phyloP scores from a whole-genome alignment of 2,113 vertebrate genomes.

The Loxodonta africana region DNA sequence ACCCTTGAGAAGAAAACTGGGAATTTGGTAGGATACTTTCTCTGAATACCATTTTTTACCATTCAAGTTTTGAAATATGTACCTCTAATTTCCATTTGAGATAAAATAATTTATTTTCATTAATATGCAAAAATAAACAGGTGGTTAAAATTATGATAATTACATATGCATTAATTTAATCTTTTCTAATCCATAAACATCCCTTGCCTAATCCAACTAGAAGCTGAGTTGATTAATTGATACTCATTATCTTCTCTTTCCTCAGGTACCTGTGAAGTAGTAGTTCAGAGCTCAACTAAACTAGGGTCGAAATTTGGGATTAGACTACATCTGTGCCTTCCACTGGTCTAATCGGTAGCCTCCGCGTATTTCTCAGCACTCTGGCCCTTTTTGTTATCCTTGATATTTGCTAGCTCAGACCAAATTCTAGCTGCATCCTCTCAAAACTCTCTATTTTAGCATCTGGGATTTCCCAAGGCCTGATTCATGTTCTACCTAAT shows the following conservation, averaged over 20 bases:
- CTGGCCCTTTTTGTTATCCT: neutral
- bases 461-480: conserved; percentile 71
- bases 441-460: neutral
- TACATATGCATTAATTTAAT: neutral
- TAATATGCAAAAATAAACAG: neutral
- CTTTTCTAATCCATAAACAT: neutral
- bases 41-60: neutral
- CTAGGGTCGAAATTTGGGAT: rapidly evolving
- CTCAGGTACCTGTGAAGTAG: neutral
- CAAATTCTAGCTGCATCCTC: neutral
- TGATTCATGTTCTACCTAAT: conserved; percentile 77
- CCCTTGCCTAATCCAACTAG: neutral
- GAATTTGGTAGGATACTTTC: neutral
- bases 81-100: conserved; percentile 13
- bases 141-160: neutral
- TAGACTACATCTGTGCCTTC: neutral
- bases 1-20: neutral
- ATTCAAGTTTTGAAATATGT: neutral
- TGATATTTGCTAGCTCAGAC: neutral
- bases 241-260: neutral
- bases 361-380: neutral
- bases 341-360: neutral
- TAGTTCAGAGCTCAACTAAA: neutral
- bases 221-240: neutral
- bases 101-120: conserved; percentile 23